Percentiles rank a stretch among this genome's conserved stretches.
Evolutionary conservation across 2,797 vertebrate species (phyloP).

Genomic region (Coendou prehensilis): DNA sequence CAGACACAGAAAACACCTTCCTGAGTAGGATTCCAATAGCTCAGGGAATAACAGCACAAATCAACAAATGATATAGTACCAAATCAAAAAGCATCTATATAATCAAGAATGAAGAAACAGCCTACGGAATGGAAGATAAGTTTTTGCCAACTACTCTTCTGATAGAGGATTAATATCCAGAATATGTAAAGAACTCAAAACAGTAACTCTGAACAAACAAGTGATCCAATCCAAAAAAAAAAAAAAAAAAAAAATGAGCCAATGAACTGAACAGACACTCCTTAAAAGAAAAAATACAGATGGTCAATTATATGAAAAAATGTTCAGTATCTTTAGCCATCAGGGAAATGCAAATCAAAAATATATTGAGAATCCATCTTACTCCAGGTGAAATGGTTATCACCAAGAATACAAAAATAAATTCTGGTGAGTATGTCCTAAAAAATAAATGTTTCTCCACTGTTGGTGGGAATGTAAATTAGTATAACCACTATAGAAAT

Average conservation of each 20-base stretch:
- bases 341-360: neutral
- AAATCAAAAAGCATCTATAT: neutral
- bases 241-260: neutral
- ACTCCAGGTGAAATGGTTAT: neutral
- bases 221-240: neutral
- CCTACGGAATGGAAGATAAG: neutral
- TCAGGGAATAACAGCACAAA: neutral
- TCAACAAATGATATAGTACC: neutral
- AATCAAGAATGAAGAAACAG: neutral
- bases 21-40: neutral
- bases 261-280: neutral
- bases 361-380: neutral
- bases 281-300: neutral
- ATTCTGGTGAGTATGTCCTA: neutral
- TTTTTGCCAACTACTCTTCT: neutral
- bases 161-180: neutral
- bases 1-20: neutral
- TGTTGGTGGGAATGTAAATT: neutral
- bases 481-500: neutral
- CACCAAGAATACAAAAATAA: neutral
- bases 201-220: neutral
- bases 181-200: neutral
- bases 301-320: neutral
- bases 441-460: neutral
- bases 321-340: neutral